phyloP scores from a whole-genome alignment of 2,797 vertebrate genomes.

The Leptoclinus maculatus region DNA sequence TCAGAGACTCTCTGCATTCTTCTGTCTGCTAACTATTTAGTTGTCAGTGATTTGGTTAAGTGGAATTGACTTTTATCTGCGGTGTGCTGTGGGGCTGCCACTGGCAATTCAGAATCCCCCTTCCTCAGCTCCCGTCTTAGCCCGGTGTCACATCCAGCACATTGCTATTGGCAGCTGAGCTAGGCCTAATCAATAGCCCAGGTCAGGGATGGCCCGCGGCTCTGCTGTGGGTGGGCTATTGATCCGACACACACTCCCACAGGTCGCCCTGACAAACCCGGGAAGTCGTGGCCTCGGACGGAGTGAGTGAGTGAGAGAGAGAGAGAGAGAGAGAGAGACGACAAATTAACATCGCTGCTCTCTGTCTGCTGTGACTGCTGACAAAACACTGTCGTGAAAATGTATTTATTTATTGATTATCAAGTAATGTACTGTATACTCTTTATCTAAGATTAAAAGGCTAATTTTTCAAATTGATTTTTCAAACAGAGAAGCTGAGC shows the following conservation, averaged over 20 bases:
- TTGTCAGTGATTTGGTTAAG: conserved; percentile 97
- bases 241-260: conserved; percentile 91
- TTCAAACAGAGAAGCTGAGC: conserved; percentile 40
- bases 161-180: conserved; percentile 94
- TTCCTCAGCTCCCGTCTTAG: conserved; percentile 81
- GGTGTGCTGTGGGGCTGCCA: conserved; percentile 90
- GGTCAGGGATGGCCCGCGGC: conserved; percentile 90
- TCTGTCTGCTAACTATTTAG: conserved; percentile 96
- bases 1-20: conserved; percentile 85
- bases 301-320: conserved; percentile 38
- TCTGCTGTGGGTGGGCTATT: conserved; percentile 90
- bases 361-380: conserved; percentile 53
- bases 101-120: conserved; percentile 89
- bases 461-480: conserved; percentile 49
- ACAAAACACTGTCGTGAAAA: conserved; percentile 48
- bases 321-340: conserved; percentile 37
- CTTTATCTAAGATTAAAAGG: conserved; percentile 32
- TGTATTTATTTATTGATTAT: conserved; percentile 56
- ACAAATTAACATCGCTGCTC: conserved; percentile 65
- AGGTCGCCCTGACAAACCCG: conserved; percentile 83
- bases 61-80: conserved; percentile 98
- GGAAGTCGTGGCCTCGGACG: conserved; percentile 70
- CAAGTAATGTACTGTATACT: conserved; percentile 26
- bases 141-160: conserved; percentile 89
- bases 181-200: conserved; percentile 92